Percentiles rank a stretch among this genome's conserved stretches.
These are phyloP conservation scores for Leptothorax acervorum DNA, from an alignment of 2,888 invertebrate species.

Conservation along the genomic window DNA sequence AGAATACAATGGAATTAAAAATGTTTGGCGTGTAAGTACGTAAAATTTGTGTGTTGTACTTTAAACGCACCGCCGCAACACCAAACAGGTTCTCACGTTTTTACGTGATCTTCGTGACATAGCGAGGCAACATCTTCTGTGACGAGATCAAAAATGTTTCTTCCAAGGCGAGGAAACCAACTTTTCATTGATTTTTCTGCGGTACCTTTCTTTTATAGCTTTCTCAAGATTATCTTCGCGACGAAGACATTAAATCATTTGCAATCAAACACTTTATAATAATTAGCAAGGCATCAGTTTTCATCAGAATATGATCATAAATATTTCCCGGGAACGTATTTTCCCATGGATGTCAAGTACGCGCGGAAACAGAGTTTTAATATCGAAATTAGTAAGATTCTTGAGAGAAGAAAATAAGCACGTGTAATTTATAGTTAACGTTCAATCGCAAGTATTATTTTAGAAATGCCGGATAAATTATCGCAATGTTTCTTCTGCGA, in stretches of 20 bases:
- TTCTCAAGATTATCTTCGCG: constrained; percentile 5
- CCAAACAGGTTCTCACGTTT: constrained; percentile 30
- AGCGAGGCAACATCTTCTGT: background rate
- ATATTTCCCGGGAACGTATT: background rate
- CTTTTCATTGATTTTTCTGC: background rate
- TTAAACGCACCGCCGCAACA: background rate
- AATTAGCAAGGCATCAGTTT: background rate
- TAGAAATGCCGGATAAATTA: constrained; percentile 31
- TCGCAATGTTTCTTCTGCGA: background rate
- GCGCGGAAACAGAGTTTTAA: background rate
- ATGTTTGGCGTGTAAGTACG: background rate
- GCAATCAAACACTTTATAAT: background rate
- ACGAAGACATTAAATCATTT: background rate
- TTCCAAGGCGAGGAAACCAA: background rate
- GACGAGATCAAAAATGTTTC: constrained; percentile 12
- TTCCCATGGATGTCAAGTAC: background rate
- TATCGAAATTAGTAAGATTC: constrained; percentile 47
- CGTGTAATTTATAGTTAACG: background rate
- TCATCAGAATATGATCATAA: background rate
- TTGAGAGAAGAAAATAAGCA: constrained; percentile 31
- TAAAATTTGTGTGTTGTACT: background rate
- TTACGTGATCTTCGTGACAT: constrained; percentile 15
- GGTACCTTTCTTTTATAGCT: background rate
- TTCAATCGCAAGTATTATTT: constrained; percentile 33
- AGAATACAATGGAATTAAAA: constrained; percentile 20